These are phyloP conservation scores for Carterocephalus palaemon DNA, from an alignment of 2,888 invertebrate genomes.

Conservation along the genomic window DNA sequence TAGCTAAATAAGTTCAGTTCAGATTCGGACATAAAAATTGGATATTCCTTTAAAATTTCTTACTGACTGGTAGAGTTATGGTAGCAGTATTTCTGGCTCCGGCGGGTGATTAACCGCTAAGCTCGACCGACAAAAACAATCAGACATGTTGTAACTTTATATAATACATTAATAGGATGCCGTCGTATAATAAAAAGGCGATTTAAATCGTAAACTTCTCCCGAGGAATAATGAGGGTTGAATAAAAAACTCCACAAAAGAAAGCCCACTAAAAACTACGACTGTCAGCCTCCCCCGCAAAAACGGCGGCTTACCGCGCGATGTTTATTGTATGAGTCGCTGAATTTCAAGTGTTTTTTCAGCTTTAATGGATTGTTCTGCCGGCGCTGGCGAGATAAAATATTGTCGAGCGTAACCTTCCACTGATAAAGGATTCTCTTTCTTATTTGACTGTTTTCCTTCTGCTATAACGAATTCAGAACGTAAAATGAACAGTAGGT, in stretches of 20 bases:
- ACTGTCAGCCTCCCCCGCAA: conserved; percentile 38
- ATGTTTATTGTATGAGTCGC: conserved; percentile 77
- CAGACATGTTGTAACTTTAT: too few species aligned
- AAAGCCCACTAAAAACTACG: conserved; percentile 16
- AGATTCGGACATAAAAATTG: too few species aligned
- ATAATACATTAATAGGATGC: too few species aligned
- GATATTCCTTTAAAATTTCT: too few species aligned
- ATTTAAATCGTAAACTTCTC: conserved; percentile 3
- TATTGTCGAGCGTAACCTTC: conserved; percentile 36
- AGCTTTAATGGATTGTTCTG: conserved; percentile 70
- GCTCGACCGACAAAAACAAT: too few species aligned
- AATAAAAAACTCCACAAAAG: conserved; percentile 15
- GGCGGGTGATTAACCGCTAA: too few species aligned
- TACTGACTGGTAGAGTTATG: too few species aligned
- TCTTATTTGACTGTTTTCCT: not conserved
- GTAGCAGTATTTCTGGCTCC: too few species aligned
- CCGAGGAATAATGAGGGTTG: conserved; percentile 4
- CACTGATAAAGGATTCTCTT: conserved; percentile 15
- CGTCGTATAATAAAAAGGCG: not conserved
- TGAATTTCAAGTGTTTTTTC: conserved; percentile 73
- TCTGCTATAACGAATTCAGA: not conserved
- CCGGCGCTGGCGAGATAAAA: conserved; percentile 39
- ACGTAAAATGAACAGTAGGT: too few species aligned
- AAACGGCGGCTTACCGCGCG: conserved; percentile 49
- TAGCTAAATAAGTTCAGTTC: too few species aligned